Evolutionary conservation across 2,113 vertebrate genomes (phyloP).

Genomic region (Tragelaphus imberbis): DNA sequence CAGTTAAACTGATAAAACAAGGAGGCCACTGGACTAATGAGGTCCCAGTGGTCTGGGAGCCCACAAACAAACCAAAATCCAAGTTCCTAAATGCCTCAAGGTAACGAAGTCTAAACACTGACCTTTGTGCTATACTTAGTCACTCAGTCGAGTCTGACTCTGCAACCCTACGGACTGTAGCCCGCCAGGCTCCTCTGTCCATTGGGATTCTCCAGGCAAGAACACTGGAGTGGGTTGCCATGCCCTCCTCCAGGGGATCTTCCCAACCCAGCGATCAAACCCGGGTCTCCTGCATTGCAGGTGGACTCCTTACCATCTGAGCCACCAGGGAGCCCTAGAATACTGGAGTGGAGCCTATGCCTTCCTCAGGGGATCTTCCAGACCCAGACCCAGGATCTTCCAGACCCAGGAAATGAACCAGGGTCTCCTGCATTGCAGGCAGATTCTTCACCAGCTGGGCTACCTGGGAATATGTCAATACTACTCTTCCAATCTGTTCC

Average conservation of each 20-base stretch:
- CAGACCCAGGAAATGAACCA: not conserved
- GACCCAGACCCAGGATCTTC: not conserved
- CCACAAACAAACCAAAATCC: not conserved
- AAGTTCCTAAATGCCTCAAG: not conserved
- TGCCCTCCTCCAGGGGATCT: not conserved
- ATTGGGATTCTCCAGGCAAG: not conserved
- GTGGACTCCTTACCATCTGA: not conserved
- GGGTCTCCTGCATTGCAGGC: not conserved
- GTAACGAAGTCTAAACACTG: not conserved
- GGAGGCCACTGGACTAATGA: not conserved
- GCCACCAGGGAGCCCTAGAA: not conserved
- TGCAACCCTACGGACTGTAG: fast-evolving
- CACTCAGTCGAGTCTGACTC: not conserved
- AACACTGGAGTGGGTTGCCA: not conserved
- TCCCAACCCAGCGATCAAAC: not conserved
- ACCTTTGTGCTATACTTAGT: not conserved
- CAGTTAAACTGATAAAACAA: not conserved
- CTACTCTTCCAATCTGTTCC: not conserved
- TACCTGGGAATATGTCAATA: not conserved
- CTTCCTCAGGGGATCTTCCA: not conserved
- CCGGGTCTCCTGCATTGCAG: not conserved
- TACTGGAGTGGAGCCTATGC: not conserved
- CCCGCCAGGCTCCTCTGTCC: not conserved
- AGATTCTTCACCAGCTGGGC: not conserved
- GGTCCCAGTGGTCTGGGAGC: not conserved